Base-by-base conservation (phyloP, 2,888 invertebrate genomes). In the Eremobia ochroleuca region DNA sequence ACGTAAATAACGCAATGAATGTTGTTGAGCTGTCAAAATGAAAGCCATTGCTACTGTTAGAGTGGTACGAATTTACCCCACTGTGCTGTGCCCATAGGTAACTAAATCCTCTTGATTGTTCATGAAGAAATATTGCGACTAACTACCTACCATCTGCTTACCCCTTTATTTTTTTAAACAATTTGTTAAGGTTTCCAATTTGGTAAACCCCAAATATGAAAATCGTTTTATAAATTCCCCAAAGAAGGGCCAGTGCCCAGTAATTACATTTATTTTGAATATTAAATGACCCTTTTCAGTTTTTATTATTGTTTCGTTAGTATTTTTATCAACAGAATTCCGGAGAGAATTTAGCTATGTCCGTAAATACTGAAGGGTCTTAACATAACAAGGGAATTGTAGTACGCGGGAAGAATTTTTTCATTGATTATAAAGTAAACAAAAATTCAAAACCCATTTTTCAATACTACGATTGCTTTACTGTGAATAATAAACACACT, bases 241-340 rank as follows among this genome's bases (percentile, higher is more conserved):
- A 73, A 83, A 77, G 83, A 73, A 59, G 13, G 21, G 40, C 59
- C 9, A 66, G 72, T 67, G 62, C 62, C 34, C 52, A 62, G 55
- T 83, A 86, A 85, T 85, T 71, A 77, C 73, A 77, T 78, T 83
- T 78, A 77, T 76, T 85, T 85, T 79, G 66, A 85, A 87, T 87
- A 81, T 76, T 59, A 87, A 79, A 74, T 76, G 49, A 81, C 55
- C 76, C 72, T 80, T 77, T 81, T 82, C 73, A 69, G 78, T 65
- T 83, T 85, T 86, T 89, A 87, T 88, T 90, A 86, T 87, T 86
- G 77, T 89, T 88, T 82, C 87, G 87, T 87, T 86, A 80, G 82
- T 85, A 85, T 83, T 89, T 89, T 85, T 80, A 73, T 81, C 79
- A 83, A 88, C 79, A 74, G 76, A 74, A 82, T 84, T 79, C 83